A percentile compares a stretch with the other conserved stretches of the same genome.
These are phyloP conservation scores for Psococerastis gibbosa DNA, from an alignment of 2,888 invertebrate genomes.

Conservation along the genomic window DNA sequence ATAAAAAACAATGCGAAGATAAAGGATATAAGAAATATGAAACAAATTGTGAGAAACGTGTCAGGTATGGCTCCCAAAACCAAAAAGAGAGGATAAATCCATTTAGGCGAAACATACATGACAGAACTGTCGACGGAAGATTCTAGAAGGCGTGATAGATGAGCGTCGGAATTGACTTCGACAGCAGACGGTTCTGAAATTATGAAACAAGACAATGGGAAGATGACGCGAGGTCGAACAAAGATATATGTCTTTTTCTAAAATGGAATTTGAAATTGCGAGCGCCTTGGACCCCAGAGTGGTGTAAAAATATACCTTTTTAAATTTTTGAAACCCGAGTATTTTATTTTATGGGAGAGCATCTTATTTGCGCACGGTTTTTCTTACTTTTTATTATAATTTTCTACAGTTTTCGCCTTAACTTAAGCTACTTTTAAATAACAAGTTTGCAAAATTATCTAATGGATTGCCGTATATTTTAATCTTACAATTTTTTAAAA, in stretches of 20 bases:
- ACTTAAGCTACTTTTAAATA: background rate
- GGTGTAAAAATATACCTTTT: conserved; percentile 11
- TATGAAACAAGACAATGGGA: conserved; percentile 2
- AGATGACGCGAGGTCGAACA: no score
- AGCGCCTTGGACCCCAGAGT: conserved; percentile 9
- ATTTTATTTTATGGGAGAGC: conserved; percentile 2
- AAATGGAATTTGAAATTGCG: conserved; percentile 11
- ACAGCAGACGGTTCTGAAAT: conserved; percentile 1
- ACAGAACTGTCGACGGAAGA: no score
- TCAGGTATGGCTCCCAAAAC: no score
- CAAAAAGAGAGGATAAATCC: no score
- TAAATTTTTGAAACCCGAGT: conserved; percentile 9
- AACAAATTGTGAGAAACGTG: no score
- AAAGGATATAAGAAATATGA: no score
- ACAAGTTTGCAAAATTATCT: no score
- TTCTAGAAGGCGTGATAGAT: background rate
- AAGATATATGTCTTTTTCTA: conserved; percentile 10
- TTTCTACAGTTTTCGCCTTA: background rate
- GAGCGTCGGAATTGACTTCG: background rate
- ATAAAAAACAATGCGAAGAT: no score
- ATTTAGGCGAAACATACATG: no score
- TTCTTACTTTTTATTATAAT: background rate
- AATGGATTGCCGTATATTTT: no score
- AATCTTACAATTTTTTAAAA: no score
- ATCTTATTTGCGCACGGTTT: conserved; percentile 7